Evolutionary conservation across 2,113 vertebrate genomes (phyloP).

Genomic region (Vireo altiloquus): DNA sequence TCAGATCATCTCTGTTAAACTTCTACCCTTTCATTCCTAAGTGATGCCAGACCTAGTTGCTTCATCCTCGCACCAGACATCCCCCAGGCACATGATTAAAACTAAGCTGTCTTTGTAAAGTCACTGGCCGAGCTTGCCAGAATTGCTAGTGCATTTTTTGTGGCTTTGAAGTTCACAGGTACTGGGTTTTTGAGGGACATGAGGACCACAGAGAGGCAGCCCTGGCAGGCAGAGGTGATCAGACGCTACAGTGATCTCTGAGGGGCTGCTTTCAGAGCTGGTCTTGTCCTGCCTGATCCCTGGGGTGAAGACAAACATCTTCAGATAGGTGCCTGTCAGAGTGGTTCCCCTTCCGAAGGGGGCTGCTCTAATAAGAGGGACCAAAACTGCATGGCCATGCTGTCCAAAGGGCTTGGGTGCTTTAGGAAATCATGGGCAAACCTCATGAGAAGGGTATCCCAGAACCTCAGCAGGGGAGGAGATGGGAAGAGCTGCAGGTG

Average conservation of each 20-base stretch:
- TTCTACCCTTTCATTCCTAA: background rate
- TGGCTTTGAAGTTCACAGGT: background rate
- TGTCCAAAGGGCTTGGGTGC: background rate
- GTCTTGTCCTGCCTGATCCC: background rate
- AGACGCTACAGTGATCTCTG: background rate
- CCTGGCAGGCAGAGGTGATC: background rate
- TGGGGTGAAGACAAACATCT: background rate
- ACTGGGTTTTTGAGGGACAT: background rate
- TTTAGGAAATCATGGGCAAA: background rate
- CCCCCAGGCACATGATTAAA: conserved; percentile 17
- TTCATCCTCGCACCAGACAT: conserved; percentile 31
- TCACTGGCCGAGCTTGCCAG: background rate
- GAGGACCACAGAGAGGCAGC: background rate
- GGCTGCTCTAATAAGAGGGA: too few species aligned
- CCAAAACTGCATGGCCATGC: background rate
- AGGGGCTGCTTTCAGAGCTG: background rate
- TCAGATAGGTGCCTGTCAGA: background rate
- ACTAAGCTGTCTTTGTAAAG: background rate
- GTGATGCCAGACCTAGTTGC: background rate
- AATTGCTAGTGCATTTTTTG: background rate
- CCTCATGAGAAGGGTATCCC: background rate
- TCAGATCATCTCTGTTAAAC: background rate
- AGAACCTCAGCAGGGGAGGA: background rate
- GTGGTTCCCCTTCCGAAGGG: background rate
- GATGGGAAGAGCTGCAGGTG: background rate